phyloP scores from a whole-genome alignment of 2,888 invertebrate species.

The Helicoverpa assulta region DNA sequence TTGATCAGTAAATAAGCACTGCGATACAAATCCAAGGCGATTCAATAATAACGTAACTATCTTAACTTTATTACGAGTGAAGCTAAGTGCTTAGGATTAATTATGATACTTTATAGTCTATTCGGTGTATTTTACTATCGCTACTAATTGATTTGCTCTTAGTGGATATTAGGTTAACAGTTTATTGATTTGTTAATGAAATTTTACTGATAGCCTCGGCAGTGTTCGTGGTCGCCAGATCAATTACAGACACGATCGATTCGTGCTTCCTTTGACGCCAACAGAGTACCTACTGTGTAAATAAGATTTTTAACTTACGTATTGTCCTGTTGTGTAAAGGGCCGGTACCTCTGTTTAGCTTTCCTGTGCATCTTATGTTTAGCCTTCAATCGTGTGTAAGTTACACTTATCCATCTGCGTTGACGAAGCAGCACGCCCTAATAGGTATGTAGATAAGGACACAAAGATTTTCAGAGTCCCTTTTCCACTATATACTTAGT shows the following conservation, averaged over 20 bases:
- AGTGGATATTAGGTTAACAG: constrained; percentile 35
- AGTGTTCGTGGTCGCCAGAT: neutral
- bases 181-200: constrained; percentile 42
- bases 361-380: no score
- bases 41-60: constrained; percentile 43
- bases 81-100: constrained; percentile 54
- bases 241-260: neutral
- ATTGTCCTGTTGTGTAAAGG: no score
- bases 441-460: no score
- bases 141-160: constrained; percentile 57
- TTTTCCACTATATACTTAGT: no score
- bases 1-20: constrained; percentile 42
- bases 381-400: no score
- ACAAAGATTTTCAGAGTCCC: no score
- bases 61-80: constrained; percentile 44
- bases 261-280: no score
- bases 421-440: no score
- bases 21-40: constrained; percentile 41
- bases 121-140: constrained; percentile 52
- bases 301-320: no score
- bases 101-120: constrained; percentile 47
- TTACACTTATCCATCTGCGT: no score
- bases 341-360: no score
- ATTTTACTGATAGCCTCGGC: neutral
- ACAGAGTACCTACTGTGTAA: no score